These are phyloP conservation scores for Xanthia togata DNA, from an alignment of 2,888 invertebrate genomes.

Conservation along the genomic window DNA sequence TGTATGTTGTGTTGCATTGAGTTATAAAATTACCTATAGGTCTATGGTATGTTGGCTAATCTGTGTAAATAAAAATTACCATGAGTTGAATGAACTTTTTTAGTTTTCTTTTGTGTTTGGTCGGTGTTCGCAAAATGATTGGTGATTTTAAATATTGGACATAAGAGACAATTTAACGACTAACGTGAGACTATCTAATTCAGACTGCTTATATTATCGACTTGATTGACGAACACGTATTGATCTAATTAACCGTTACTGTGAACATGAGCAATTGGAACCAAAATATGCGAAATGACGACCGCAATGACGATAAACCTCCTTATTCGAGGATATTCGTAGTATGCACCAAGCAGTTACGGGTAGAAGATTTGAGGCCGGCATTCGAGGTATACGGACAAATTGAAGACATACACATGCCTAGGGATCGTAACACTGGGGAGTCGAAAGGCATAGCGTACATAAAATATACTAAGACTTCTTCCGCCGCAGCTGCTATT, in stretches of 20 bases:
- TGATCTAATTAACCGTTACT: slow-evolving; percentile 64
- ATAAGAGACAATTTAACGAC: slow-evolving; percentile 59
- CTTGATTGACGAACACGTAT: slow-evolving; percentile 64
- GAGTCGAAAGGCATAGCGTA: slow-evolving; percentile 97
- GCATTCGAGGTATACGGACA: slow-evolving; percentile 95
- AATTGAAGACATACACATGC: slow-evolving; percentile 97
- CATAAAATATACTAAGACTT: slow-evolving; percentile 97
- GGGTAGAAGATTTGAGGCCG: slow-evolving; percentile 94
- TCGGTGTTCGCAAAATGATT: slow-evolving; percentile 38
- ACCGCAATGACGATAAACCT: slow-evolving; percentile 91
- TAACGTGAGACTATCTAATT: slow-evolving; percentile 57
- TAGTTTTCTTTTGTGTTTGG: slow-evolving; percentile 58
- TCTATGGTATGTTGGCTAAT: slow-evolving; percentile 9
- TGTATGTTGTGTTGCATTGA: too few species aligned
- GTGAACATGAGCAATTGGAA: slow-evolving; percentile 66
- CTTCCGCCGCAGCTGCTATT: slow-evolving; percentile 96
- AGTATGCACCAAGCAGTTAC: slow-evolving; percentile 93
- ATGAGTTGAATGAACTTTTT: slow-evolving; percentile 64
- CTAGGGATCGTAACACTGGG: slow-evolving; percentile 95
- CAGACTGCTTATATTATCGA: slow-evolving; percentile 61
- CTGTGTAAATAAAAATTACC: slow-evolving; percentile 30
- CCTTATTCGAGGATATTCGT: slow-evolving; percentile 97
- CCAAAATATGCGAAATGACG: slow-evolving; percentile 71
- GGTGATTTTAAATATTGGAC: slow-evolving; percentile 51
- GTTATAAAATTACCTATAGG: too few species aligned